These are phyloP conservation scores for Ondatra zibethicus DNA, from an alignment of 2,113 vertebrate species.

Conservation along the genomic window DNA sequence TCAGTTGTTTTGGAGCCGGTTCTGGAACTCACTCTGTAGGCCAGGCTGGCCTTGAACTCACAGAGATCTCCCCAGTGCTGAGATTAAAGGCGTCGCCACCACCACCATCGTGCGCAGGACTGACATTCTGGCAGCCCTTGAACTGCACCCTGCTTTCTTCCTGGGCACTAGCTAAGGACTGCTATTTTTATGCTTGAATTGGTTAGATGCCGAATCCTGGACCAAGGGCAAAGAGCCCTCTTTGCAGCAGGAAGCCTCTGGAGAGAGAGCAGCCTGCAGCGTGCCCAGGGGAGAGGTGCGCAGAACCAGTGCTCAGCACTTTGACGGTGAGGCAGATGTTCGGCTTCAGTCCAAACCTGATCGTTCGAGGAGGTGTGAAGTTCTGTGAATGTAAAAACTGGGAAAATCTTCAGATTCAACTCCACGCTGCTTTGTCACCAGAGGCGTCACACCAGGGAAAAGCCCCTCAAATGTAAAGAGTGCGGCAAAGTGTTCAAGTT, in stretches of 20 bases:
- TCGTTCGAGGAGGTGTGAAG: constrained; percentile 67
- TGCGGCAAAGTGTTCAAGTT: constrained; percentile 70
- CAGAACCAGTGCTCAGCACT: not conserved
- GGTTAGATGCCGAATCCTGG: not conserved
- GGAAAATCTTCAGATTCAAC: constrained; percentile 69
- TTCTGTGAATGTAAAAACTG: constrained; percentile 63
- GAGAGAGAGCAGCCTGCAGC: not conserved
- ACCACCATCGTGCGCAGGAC: too few species aligned
- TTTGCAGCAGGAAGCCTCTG: not conserved
- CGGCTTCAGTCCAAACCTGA: constrained; percentile 53
- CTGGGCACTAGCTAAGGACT: not conserved
- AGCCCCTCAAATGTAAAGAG: constrained; percentile 64
- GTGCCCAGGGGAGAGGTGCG: fast-evolving
- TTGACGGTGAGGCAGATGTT: not conserved
- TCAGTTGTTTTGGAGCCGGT: too few species aligned
- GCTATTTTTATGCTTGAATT: not conserved
- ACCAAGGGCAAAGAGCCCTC: not conserved
- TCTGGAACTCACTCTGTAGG: too few species aligned
- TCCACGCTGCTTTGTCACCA: constrained; percentile 41
- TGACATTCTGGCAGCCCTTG: too few species aligned
- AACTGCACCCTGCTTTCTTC: not conserved
- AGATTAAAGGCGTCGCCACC: too few species aligned
- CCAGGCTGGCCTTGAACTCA: too few species aligned
- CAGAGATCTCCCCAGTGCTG: too few species aligned
- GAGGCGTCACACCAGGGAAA: constrained; percentile 58